Percentiles rank a stretch among this genome's conserved stretches.
Evolutionary conservation across 1,140 invertebrate species (phyloP).

Genomic region (Wiebesia pumilae): DNA sequence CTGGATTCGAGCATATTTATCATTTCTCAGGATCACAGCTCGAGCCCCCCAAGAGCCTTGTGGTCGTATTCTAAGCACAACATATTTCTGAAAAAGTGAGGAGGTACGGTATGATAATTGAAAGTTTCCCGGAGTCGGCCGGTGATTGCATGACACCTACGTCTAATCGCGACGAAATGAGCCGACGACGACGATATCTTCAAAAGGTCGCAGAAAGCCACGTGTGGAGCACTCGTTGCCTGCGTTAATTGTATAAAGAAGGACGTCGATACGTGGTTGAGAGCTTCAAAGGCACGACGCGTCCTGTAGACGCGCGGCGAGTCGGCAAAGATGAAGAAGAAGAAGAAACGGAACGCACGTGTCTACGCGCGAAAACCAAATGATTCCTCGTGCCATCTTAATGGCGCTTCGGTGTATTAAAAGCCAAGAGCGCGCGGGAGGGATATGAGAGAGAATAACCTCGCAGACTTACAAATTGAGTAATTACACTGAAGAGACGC

Average conservation of each 20-base stretch:
- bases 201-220: conserved; percentile 54
- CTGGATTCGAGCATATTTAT: no score
- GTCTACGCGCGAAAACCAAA: conserved; percentile 44
- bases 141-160: not conserved
- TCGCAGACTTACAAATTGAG: conserved; percentile 48
- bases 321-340: not conserved
- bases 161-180: not conserved
- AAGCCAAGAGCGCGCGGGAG: conserved; percentile 9
- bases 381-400: conserved; percentile 46
- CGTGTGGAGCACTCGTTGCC: conserved; percentile 59
- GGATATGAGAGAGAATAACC: not conserved
- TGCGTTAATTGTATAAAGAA: conserved; percentile 67
- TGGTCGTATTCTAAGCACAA: no score
- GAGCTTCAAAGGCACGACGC: conserved; percentile 63
- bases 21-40: no score
- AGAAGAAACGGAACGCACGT: not conserved
- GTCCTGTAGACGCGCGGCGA: no score
- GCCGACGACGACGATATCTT: conserved; percentile 55
- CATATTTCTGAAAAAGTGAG: no score
- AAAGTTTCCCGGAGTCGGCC: not conserved
- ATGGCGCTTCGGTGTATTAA: conserved; percentile 52
- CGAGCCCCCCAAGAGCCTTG: no score
- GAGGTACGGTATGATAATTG: not conserved
- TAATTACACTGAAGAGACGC: conserved; percentile 41
- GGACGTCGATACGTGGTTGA: conserved; percentile 58